Evolutionary conservation across 2,113 vertebrate species (phyloP), one percentile per base, ranked within the genome.

Genomic region (Lontra canadensis): DNA sequence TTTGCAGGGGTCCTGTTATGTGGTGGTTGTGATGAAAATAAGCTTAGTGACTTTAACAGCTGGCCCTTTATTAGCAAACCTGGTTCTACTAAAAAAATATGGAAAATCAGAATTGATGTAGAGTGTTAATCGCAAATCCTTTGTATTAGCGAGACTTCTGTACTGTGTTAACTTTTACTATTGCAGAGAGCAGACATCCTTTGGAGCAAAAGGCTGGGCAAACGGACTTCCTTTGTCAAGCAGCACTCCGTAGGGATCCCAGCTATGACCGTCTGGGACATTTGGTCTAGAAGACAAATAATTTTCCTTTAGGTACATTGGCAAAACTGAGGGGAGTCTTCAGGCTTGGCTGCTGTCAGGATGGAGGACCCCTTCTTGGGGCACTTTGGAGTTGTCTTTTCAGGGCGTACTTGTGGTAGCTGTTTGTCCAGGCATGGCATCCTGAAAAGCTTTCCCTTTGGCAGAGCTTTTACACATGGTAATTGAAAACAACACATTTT

Each of bases 11-110:
- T 94, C 90, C 88, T 97, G 95, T 96, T 97, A 96, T 93, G 94
- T 96, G 96, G 81, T 93, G 78, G 57, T 96, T 98, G 91, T 97
- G 97, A 98, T 98, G 98, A 98, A 99, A 98, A 98, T 44, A 7
- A 82, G 76, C 86, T 98, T 97, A 98, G 98, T 98, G 98, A 97
- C 93, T 97, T 36, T 98, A 98, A 98, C 98, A 98, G 97, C 97
- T 98, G 98, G 97, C 97, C 76, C 83, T 98, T 98, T 98, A 99
- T 96, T 95, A 96, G 96, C 88, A 98, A 98, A 98, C 82, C 76
- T 98, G 96, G 69, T 90, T 91, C 97, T 95, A 98, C 96, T 97
- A 98, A 98, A 98, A 98, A 97, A 96, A 98, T 97, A 81, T 98
- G 97, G 97, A 98, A 98, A 98, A 98, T 98, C 61, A 74, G 95